A percentile compares a stretch with the other conserved stretches of the same genome.
These are phyloP conservation scores for Gadus chalcogrammus DNA, from an alignment of 2,113 vertebrate genomes.

Conservation along the genomic window DNA sequence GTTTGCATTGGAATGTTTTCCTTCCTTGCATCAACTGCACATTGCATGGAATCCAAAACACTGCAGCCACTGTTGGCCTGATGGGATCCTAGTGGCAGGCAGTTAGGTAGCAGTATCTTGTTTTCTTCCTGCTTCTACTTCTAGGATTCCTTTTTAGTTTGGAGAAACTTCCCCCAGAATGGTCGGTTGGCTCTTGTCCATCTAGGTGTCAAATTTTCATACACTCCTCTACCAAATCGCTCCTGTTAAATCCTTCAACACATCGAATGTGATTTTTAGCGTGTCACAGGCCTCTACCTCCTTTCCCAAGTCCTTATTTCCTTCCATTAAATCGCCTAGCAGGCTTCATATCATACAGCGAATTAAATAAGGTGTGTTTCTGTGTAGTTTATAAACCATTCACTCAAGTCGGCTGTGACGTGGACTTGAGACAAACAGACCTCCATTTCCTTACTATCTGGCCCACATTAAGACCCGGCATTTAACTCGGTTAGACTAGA, in stretches of 20 bases:
- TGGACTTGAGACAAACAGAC: constrained; percentile 39
- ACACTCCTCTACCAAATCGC: neutral
- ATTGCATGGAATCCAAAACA: constrained; percentile 31
- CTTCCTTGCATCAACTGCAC: constrained; percentile 24
- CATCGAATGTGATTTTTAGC: neutral
- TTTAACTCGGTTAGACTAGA: constrained; percentile 58
- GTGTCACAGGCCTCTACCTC: neutral
- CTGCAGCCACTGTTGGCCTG: constrained; percentile 28
- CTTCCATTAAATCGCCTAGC: no score
- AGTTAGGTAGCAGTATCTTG: constrained; percentile 7
- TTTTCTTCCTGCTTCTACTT: constrained; percentile 11
- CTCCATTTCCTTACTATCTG: constrained; percentile 29
- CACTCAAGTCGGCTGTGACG: constrained; percentile 41
- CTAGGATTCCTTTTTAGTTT: constrained; percentile 24
- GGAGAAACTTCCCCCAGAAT: neutral
- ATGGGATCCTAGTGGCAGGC: constrained; percentile 17
- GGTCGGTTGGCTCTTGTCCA: constrained; percentile 12
- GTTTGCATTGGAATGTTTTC: constrained; percentile 27
- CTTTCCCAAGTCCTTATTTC: neutral
- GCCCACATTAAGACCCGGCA: constrained; percentile 57
- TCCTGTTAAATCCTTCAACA: neutral
- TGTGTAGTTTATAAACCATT: constrained; percentile 31
- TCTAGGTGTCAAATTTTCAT: constrained; percentile 12
- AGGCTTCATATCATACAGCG: neutral
- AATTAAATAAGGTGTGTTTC: constrained; percentile 26